Conservation (phyloP, 1,140 invertebrate species). For the Pissodes strobi region DNA sequence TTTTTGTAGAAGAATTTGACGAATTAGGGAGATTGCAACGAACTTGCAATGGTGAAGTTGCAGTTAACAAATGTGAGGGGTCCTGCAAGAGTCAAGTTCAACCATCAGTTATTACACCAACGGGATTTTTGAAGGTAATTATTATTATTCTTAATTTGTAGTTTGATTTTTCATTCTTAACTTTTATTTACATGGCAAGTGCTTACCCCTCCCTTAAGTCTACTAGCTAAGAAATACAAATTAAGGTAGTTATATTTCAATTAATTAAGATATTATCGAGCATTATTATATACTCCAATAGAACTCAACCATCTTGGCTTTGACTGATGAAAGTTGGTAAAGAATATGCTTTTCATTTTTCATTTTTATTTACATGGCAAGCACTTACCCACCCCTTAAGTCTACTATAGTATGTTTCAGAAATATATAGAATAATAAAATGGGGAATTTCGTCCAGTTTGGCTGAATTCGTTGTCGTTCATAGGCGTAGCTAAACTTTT, state of each 20-base stretch:
- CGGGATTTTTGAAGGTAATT: conserved; percentile 87
- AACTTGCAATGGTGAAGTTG: conserved; percentile 85
- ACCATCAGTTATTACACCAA: conserved; percentile 83
- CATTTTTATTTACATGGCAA: conserved; percentile 1
- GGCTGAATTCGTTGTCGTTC: too few relatives aligned
- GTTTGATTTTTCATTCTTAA: neutral
- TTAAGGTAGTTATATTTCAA: too few relatives aligned
- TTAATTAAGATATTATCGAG: too few relatives aligned
- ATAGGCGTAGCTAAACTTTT: too few relatives aligned
- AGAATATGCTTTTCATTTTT: neutral
- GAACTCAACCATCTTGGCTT: too few relatives aligned
- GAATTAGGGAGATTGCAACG: conserved; percentile 77
- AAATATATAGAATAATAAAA: too few relatives aligned
- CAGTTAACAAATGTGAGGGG: conserved; percentile 88
- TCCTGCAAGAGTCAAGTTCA: conserved; percentile 88
- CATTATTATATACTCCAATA: too few relatives aligned
- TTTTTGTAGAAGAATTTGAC: conserved; percentile 75
- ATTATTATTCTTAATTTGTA: conserved; percentile 12
- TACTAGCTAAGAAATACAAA: too few relatives aligned
- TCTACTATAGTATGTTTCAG: too few relatives aligned
- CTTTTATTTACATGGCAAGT: conserved; percentile 3
- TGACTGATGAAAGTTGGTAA: too few relatives aligned
- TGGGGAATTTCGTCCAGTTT: too few relatives aligned
- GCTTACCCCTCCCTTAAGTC: neutral
- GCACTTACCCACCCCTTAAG: too few relatives aligned